These are phyloP conservation scores for Andrena trimmerana DNA, from an alignment of 2,888 invertebrate genomes.

Conservation along the genomic window DNA sequence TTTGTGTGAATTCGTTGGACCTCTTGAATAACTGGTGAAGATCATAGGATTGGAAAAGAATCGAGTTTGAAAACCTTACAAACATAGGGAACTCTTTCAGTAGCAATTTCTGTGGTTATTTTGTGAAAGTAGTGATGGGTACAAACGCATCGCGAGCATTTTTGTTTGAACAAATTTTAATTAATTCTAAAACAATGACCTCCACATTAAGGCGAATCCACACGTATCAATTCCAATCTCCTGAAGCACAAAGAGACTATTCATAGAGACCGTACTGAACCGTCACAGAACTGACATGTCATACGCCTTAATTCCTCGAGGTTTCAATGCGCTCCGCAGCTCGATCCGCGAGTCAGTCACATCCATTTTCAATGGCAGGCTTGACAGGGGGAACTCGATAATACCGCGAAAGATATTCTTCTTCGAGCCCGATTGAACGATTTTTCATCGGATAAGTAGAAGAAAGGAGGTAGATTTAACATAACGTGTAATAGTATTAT, in stretches of 20 bases:
- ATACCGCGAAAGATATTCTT: too few species aligned
- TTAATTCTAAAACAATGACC: too few species aligned
- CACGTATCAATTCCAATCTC: too few species aligned
- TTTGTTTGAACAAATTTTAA: background rate
- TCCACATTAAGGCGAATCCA: too few species aligned
- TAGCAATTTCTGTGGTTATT: background rate
- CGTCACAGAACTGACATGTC: too few species aligned
- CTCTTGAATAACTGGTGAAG: background rate
- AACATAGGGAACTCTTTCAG: background rate
- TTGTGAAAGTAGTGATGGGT: background rate
- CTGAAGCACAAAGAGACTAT: too few species aligned
- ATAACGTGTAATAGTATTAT: too few species aligned
- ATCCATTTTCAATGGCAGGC: background rate
- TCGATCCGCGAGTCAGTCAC: slow-evolving; percentile 20
- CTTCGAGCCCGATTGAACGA: too few species aligned
- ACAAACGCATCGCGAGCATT: background rate
- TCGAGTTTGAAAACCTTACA: background rate
- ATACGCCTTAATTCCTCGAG: background rate
- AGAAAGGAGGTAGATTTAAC: too few species aligned
- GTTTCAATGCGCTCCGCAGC: background rate
- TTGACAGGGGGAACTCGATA: too few species aligned
- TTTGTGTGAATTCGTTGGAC: background rate
- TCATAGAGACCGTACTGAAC: too few species aligned
- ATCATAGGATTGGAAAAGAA: background rate
- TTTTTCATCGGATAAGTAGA: too few species aligned